Conservation (phyloP, 2,888 invertebrate genomes). For the Eumacrocentrus americanus region DNA sequence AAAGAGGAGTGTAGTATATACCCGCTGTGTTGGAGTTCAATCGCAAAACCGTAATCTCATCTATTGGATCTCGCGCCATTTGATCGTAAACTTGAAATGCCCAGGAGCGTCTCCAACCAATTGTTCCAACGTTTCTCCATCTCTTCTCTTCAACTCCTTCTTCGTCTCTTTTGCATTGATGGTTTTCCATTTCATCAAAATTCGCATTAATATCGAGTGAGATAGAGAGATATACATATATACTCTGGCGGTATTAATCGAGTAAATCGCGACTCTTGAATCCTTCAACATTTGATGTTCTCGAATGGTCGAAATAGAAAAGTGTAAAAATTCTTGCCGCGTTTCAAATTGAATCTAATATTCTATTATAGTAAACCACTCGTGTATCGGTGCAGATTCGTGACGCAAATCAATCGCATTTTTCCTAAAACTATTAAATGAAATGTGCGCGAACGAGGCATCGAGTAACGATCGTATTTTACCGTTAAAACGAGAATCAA, state of each 20-base stretch:
- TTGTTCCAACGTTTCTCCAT: conserved; percentile 14
- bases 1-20: neutral
- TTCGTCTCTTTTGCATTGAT: conserved; percentile 3
- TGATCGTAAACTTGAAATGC: conserved; percentile 17
- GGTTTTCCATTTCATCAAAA: neutral
- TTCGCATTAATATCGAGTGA: neutral
- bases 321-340: neutral
- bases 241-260: too few species aligned
- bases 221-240: too few species aligned
- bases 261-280: too few species aligned
- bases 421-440: neutral
- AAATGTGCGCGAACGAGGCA: neutral
- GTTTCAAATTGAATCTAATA: conserved; percentile 1
- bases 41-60: conserved; percentile 19
- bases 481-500: neutral
- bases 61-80: conserved; percentile 19
- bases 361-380: neutral
- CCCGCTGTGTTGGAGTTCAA: conserved; percentile 8
- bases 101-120: conserved; percentile 8
- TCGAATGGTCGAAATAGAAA: too few species aligned
- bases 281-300: neutral
- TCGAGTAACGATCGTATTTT: neutral
- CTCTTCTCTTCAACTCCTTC: conserved; percentile 7
- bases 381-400: too few species aligned
- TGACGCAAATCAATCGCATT: neutral